Evolutionary conservation across 2,888 invertebrate species (phyloP), one percentile per base, ranked within the genome.

Genomic region (Catonia carolina): DNA sequence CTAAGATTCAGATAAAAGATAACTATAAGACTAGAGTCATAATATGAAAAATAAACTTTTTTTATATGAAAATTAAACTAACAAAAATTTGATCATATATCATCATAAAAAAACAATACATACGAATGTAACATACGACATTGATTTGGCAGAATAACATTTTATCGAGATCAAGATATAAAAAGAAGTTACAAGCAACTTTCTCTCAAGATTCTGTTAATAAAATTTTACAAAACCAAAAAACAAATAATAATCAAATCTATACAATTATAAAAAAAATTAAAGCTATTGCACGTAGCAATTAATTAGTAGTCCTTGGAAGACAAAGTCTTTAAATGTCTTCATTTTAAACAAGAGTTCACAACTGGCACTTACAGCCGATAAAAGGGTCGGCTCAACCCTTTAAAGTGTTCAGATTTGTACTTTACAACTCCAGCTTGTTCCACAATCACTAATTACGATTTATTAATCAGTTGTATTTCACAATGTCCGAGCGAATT

Each of bases 311-410:
- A 54, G 39, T 54, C 27, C 14, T 33, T 41, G 58, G 51, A 58
- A 51, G 51, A 49, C 51, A 42, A 54, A 49, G 45, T 15, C 45
- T 58, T 20, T 18, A 22, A 42, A 51, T 23, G 37, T 58, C 54
- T 51, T 49, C 58, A 22, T 27, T 49, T 39, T 58, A 45, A 39
- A 27, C 42, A 51, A 54, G 54, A 58, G 53, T 48, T 50, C 23
- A 54, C 53, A 45, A 58, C 58, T 58, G 58, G 58, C 58, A 58
- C 58, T 58, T 58, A 50, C 20, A 56, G 56, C 50, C 56, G 56
- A 56, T 35, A 17, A n/a, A 37, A 57, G 57, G 57, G 53, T 57
- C 57, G 53, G 57, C 53, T 48, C 48, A 17, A 48, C 47, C 57
- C 55, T 47, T 45, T 51, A 17, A 45, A 58, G 35, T 49, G 58